Percentiles rank a stretch among this genome's conserved stretches.
Conservation (phyloP, 2,888 invertebrate genomes). For the Subacronicta megacephala region DNA sequence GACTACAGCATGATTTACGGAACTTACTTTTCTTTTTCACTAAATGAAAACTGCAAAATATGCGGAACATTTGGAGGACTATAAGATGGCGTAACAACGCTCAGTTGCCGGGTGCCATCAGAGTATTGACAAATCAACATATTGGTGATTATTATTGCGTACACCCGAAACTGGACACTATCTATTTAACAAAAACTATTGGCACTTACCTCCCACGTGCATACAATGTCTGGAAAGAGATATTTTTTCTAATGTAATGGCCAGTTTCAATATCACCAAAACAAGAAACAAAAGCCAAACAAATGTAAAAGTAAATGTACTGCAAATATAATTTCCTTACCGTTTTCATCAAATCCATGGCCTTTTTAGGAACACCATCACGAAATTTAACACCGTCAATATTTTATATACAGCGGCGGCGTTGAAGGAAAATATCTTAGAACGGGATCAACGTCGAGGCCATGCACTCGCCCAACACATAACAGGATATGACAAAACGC, state of each 20-base stretch:
- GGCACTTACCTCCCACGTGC: slow-evolving; percentile 89
- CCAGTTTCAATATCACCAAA: slow-evolving; percentile 90
- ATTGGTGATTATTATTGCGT: slow-evolving; percentile 73
- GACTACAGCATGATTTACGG: slow-evolving; percentile 80
- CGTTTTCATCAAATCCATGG: slow-evolving; percentile 91
- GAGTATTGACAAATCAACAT: slow-evolving; percentile 88
- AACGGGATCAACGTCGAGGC: slow-evolving; percentile 84
- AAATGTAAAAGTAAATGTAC: slow-evolving; percentile 75
- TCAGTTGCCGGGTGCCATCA: slow-evolving; percentile 87
- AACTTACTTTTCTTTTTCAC: slow-evolving; percentile 74
- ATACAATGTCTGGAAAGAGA: slow-evolving; percentile 89
- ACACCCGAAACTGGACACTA: slow-evolving; percentile 79
- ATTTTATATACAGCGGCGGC: slow-evolving; percentile 78
- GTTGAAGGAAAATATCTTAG: slow-evolving; percentile 77
- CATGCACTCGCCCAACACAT: slow-evolving; percentile 82
- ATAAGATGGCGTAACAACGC: slow-evolving; percentile 90
- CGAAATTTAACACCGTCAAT: slow-evolving; percentile 83
- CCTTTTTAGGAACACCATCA: slow-evolving; percentile 89
- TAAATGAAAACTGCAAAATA: slow-evolving; percentile 82
- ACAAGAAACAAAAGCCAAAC: slow-evolving; percentile 90
- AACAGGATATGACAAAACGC: slow-evolving; percentile 88
- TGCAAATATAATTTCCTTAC: slow-evolving; percentile 80
- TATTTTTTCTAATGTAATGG: slow-evolving; percentile 90
- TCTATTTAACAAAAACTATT: slow-evolving; percentile 79
- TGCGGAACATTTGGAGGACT: slow-evolving; percentile 86